Percentiles rank a stretch among this genome's conserved stretches.
Conservation (phyloP, 92 coral and sea anemone genomes). For the Metridium senile region DNA sequence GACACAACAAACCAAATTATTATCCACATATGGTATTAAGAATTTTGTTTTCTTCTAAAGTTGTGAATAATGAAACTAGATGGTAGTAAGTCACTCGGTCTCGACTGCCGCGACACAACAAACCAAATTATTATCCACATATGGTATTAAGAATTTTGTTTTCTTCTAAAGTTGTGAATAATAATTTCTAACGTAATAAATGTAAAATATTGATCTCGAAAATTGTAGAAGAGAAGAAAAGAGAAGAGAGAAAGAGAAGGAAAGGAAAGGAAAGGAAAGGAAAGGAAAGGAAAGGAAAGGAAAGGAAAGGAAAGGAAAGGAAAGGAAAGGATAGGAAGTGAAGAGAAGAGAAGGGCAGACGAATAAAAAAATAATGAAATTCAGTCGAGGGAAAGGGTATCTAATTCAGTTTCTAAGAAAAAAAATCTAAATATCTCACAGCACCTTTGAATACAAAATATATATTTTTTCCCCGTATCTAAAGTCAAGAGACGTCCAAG, state of each 20-base stretch:
- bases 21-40: too few relatives aligned
- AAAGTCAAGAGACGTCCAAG: not conserved
- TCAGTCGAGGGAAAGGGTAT: not conserved
- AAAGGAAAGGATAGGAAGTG: too few relatives aligned
- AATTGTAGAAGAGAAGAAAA: not conserved
- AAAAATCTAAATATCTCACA: too few relatives aligned
- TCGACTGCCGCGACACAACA: not conserved
- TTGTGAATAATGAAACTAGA: too few relatives aligned
- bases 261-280: not conserved
- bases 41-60: not conserved
- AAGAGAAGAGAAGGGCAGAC: not conserved
- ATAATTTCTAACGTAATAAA: too few relatives aligned
- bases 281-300: not conserved
- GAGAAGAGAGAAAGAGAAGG: not conserved
- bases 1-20: not conserved
- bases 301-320: too few relatives aligned
- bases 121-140: not conserved
- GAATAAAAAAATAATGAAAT: not conserved
- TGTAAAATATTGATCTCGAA: too few relatives aligned
- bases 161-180: not conserved
- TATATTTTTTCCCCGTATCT: not conserved
- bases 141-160: too few relatives aligned
- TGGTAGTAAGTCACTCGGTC: not conserved
- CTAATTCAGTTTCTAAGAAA: too few relatives aligned
- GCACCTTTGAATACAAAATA: not conserved